Evolutionary conservation across 2,113 vertebrate species (phyloP).

Genomic region (Tringa solitaria): DNA sequence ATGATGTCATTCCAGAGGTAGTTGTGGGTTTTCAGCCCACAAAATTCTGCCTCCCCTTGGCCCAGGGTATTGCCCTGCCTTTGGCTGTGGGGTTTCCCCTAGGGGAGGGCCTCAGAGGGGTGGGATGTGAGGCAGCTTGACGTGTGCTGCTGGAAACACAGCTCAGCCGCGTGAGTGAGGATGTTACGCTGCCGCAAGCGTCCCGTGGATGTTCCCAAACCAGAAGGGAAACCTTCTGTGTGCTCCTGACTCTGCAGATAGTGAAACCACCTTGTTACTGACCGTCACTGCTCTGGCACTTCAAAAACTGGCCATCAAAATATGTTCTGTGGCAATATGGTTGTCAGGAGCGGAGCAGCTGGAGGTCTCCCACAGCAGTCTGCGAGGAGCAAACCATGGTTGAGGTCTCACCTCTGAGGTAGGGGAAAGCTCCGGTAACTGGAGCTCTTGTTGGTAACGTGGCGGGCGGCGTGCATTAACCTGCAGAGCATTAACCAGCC

Average conservation of each 20-base stretch:
- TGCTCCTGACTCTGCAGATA: neutral
- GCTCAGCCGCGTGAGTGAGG: neutral
- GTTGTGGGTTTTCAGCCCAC: neutral
- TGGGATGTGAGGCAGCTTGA: neutral
- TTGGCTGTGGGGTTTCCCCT: neutral
- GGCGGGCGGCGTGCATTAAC: fast-evolving
- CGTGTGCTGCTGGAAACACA: neutral
- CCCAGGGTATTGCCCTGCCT: neutral
- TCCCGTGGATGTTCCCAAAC: neutral
- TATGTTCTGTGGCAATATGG: neutral
- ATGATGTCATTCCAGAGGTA: neutral
- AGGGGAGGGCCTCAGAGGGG: fast-evolving
- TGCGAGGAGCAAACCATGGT: neutral
- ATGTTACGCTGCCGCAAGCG: fast-evolving
- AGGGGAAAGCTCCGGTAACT: neutral
- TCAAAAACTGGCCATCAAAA: neutral
- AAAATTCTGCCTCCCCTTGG: neutral
- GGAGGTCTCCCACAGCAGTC: neutral
- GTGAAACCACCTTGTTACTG: neutral
- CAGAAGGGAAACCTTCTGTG: neutral
- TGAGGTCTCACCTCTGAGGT: neutral
- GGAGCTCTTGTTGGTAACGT: neutral
- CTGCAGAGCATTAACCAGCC: neutral
- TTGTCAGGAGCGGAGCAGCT: neutral
- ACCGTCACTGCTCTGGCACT: neutral